Percentiles rank a stretch among this genome's conserved stretches.
Evolutionary conservation across 2,888 invertebrate genomes (phyloP).

Genomic region (Cheilosia vulpina): DNA sequence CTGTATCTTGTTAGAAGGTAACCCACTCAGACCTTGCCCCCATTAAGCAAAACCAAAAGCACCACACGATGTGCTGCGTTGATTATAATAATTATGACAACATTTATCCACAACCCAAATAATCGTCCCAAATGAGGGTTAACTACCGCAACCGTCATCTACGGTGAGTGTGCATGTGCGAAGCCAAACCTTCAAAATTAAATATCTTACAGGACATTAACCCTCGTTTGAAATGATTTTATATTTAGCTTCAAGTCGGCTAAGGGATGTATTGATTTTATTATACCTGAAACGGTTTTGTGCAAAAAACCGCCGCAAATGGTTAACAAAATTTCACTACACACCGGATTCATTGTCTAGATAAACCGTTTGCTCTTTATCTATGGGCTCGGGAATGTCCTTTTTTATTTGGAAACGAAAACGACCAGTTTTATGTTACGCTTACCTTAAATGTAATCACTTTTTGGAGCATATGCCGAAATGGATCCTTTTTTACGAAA

Average conservation of each 20-base stretch:
- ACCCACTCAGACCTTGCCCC: too few relatives aligned
- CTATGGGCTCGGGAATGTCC: slow-evolving; percentile 4
- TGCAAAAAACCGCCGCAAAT: slow-evolving; percentile 12
- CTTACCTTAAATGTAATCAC: slow-evolving; percentile 33
- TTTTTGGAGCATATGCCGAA: background rate
- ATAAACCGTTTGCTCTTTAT: background rate
- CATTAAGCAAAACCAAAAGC: too few relatives aligned
- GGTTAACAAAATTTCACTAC: slow-evolving; percentile 44
- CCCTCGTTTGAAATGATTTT: slow-evolving; percentile 32
- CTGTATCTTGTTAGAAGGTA: too few relatives aligned
- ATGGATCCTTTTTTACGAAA: background rate
- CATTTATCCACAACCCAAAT: background rate
- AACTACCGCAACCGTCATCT: background rate
- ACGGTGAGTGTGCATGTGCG: slow-evolving; percentile 9
- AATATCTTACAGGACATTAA: slow-evolving; percentile 52
- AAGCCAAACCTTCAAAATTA: slow-evolving; percentile 34
- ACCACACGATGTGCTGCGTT: background rate
- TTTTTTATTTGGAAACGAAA: background rate
- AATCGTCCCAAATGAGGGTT: slow-evolving; percentile 8
- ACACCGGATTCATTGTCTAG: slow-evolving; percentile 1
- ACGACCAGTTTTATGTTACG: background rate
- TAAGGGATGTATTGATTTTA: slow-evolving; percentile 42
- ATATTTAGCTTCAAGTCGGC: slow-evolving; percentile 20
- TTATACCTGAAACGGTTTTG: slow-evolving; percentile 37
- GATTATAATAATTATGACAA: background rate